phyloP scores from a whole-genome alignment of 2,888 invertebrate genomes.

The Eremobia ochroleuca region DNA sequence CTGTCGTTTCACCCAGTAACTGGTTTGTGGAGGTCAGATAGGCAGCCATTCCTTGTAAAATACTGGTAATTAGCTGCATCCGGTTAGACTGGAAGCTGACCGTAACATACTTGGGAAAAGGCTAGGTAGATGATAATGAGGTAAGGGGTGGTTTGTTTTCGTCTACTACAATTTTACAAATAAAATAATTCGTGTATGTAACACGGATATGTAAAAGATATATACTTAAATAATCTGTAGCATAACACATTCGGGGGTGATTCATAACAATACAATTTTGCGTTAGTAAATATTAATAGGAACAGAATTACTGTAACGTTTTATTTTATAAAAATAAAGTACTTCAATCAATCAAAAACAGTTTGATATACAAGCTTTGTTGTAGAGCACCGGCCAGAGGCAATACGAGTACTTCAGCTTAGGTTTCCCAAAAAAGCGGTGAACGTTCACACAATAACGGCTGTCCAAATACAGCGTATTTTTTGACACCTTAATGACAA shows the following conservation, averaged over 20 bases:
- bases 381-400: background rate
- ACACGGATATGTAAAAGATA: too few relatives aligned
- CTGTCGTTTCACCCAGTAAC: background rate
- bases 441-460: background rate
- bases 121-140: background rate
- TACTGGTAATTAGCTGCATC: background rate
- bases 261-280: slow-evolving; percentile 40
- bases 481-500: background rate
- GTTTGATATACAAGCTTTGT: too few relatives aligned
- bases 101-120: background rate
- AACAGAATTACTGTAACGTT: slow-evolving; percentile 23
- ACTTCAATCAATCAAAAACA: background rate
- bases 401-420: background rate
- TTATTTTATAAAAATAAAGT: slow-evolving; percentile 32
- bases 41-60: background rate
- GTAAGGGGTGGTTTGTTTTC: background rate
- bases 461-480: background rate
- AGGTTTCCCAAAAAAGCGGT: background rate
- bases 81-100: background rate
- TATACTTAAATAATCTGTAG: slow-evolving; percentile 8
- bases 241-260: slow-evolving; percentile 16
- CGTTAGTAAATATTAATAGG: slow-evolving; percentile 28
- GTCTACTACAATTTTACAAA: background rate
- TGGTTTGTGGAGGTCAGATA: background rate
- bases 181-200: too few relatives aligned